Evolutionary conservation across 2,888 invertebrate genomes (phyloP), one percentile per base, ranked within the genome.

Genomic region (Panzeria rudis): DNA sequence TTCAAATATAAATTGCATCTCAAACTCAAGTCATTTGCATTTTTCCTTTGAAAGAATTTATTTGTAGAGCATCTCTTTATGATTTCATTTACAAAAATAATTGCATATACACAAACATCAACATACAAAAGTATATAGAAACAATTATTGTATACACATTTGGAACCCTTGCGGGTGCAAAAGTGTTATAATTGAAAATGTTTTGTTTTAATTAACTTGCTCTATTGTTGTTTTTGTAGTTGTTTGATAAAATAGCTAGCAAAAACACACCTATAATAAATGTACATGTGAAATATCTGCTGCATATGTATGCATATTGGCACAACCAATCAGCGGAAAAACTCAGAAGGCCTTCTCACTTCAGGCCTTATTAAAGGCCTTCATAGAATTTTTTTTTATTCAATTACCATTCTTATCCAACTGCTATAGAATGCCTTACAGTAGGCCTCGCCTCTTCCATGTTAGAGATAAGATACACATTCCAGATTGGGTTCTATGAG

Each of bases 131-230:
- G 13, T 3, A 52, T 52, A 50, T 17, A 59, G n/a, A 13, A n/a
- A 17, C 17, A 23, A 59, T 23, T 62, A 38, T 29, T 47, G n/a
- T 56, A 64, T 38, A 38, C 44, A 73, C 38, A 66, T 62, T 72
- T 50, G 44, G 54, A 79, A 62, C 41, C 66, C 72, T 77, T 35
- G 66, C 50, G 72, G 79, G 47, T 72, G 41, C 59, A 72, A 35
- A 83, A 86, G 25, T 38, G 72, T 66, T 80, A 62, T 86, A 85
- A 82, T 85, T 85, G 84, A 78, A 85, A 82, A 82, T 85, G 81
- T 85, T 85, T 85, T 82, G 78, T 85, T 85, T 82, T 85, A 85
- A 82, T 82, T 85, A 85, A 85, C 84, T 85, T 81, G 73, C 69
- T 17, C 73, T 13, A 13, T 64, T 83, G 54, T 72, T 59, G 52